Conservation (phyloP, 2,888 invertebrate species). For the Abscondita cerata region DNA sequence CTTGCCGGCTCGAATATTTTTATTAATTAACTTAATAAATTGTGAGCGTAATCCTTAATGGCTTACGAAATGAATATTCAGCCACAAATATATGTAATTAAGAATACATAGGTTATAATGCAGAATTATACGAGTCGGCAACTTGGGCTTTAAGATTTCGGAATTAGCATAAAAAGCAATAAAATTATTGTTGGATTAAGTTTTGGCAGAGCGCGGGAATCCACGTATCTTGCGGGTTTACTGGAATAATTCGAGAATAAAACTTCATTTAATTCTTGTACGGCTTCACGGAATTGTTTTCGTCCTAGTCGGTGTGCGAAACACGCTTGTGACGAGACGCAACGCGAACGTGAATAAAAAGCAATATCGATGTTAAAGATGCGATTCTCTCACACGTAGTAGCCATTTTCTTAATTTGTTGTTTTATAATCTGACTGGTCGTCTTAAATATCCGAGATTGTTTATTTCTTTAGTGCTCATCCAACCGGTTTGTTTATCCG, state of each 20-base stretch:
- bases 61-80: slow-evolving; percentile 41
- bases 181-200: slow-evolving; percentile 54
- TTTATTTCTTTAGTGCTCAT: no score
- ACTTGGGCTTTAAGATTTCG: slow-evolving; percentile 47
- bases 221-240: slow-evolving; percentile 38
- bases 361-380: slow-evolving; percentile 25
- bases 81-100: slow-evolving; percentile 44
- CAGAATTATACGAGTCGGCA: slow-evolving; percentile 46
- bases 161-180: slow-evolving; percentile 53
- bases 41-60: slow-evolving; percentile 24
- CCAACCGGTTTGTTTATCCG: no score
- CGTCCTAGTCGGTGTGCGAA: slow-evolving; percentile 22
- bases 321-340: slow-evolving; percentile 14
- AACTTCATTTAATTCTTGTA: slow-evolving; percentile 34
- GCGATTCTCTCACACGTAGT: slow-evolving; percentile 20
- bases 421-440: slow-evolving; percentile 27
- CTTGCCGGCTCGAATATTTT: background rate
- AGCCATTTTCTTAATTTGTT: slow-evolving; percentile 26
- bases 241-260: slow-evolving; percentile 37
- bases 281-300: slow-evolving; percentile 33
- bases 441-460: slow-evolving; percentile 24
- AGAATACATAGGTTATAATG: slow-evolving; percentile 48
- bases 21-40: slow-evolving; percentile 12
- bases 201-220: slow-evolving; percentile 40
- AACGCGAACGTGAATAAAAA: slow-evolving; percentile 28